These are phyloP conservation scores for Ictalurus furcatus DNA, from an alignment of 2,113 vertebrate genomes.

Conservation along the genomic window DNA sequence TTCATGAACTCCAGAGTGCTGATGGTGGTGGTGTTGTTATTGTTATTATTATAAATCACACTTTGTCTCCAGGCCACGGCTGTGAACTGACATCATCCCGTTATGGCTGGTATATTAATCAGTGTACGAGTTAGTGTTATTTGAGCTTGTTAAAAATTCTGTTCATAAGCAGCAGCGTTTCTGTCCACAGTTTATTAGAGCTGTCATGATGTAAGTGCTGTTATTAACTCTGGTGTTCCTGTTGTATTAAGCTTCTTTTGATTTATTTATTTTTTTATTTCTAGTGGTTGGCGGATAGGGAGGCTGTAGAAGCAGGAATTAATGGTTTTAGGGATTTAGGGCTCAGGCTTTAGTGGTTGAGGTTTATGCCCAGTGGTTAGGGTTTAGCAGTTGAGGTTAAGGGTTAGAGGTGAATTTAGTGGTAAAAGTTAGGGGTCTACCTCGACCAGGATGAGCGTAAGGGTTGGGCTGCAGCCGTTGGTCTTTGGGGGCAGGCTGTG, in stretches of 20 bases:
- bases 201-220: not conserved
- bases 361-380: not conserved
- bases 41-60: not conserved
- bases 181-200: not conserved
- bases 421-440: too few species aligned
- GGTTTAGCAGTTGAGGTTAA: too few species aligned
- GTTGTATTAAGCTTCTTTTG: not conserved
- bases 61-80: not conserved
- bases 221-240: not conserved
- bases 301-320: not conserved
- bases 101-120: not conserved
- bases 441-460: too few species aligned
- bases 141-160: not conserved
- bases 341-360: rapidly evolving
- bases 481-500: not conserved
- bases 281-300: not conserved
- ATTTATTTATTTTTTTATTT: too few species aligned
- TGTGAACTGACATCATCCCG: not conserved
- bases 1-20: constrained; percentile 6
- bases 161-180: not conserved
- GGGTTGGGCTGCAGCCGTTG: too few species aligned
- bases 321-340: not conserved
- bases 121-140: not conserved
- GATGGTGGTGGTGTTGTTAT: not conserved
- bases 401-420: too few species aligned